A percentile compares a stretch with the other conserved stretches of the same genome.
Evolutionary conservation across 2,113 vertebrate genomes (phyloP).

Genomic region (Crotalus viridis): DNA sequence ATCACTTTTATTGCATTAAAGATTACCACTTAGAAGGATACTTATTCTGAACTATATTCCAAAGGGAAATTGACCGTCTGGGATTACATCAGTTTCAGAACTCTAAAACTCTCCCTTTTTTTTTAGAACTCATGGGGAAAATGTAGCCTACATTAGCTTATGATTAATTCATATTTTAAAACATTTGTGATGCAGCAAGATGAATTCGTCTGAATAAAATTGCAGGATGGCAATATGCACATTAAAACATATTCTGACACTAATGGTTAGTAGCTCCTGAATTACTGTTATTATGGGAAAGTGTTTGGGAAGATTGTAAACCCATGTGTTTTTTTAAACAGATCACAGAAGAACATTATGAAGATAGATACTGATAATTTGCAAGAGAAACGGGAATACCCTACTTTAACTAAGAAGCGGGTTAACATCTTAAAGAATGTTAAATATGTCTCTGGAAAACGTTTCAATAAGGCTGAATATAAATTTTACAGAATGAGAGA

Average conservation of each 20-base stretch:
- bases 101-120: background rate
- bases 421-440: background rate
- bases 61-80: background rate
- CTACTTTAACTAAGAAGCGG: background rate
- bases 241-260: background rate
- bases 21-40: background rate
- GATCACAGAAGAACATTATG: background rate
- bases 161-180: background rate
- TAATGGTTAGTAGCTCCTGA: background rate
- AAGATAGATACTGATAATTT: background rate
- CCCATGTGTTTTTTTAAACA: background rate
- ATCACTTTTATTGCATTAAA: background rate
- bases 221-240: background rate
- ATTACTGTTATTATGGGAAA: background rate
- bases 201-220: background rate
- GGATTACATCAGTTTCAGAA: background rate
- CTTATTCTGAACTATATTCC: background rate
- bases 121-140: background rate
- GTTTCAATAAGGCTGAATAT: background rate
- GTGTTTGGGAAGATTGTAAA: background rate
- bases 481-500: background rate
- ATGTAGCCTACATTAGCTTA: background rate
- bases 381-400: background rate
- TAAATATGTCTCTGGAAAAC: background rate
- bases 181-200: background rate